These are phyloP conservation scores for Oconnorella tubifera DNA, from an alignment of 2,888 invertebrate species.

Conservation along the genomic window DNA sequence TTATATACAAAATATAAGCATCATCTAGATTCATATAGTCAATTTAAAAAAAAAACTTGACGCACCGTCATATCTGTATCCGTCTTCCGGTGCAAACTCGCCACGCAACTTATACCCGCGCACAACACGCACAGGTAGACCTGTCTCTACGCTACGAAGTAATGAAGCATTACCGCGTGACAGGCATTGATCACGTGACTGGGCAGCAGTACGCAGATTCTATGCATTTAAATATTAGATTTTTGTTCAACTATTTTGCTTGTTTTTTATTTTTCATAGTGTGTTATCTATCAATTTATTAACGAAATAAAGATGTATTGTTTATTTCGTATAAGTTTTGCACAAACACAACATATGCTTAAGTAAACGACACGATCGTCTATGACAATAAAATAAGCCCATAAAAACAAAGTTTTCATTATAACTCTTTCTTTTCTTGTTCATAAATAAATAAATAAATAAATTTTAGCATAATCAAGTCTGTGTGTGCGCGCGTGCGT, in stretches of 20 bases:
- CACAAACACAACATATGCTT: no score
- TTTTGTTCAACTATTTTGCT: no score
- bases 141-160: slow-evolving; percentile 47
- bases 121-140: slow-evolving; percentile 55
- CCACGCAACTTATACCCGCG: slow-evolving; percentile 55
- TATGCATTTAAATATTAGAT: no score
- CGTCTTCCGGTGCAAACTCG: slow-evolving; percentile 55
- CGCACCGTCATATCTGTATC: slow-evolving; percentile 57
- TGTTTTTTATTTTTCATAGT: no score
- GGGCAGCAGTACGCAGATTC: slow-evolving; percentile 57
- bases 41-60: neutral
- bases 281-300: no score
- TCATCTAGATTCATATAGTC: neutral
- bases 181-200: slow-evolving; percentile 55
- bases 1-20: neutral
- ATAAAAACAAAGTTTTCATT: no score
- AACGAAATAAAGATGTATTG: neutral
- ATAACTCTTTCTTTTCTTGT: no score
- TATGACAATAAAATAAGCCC: no score
- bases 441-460: no score
- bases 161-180: slow-evolving; percentile 55
- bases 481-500: no score
- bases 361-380: no score
- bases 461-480: no score
- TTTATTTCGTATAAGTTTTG: neutral